phyloP scores from a whole-genome alignment of 2,113 vertebrate genomes.

The Delphinapterus leucas region DNA sequence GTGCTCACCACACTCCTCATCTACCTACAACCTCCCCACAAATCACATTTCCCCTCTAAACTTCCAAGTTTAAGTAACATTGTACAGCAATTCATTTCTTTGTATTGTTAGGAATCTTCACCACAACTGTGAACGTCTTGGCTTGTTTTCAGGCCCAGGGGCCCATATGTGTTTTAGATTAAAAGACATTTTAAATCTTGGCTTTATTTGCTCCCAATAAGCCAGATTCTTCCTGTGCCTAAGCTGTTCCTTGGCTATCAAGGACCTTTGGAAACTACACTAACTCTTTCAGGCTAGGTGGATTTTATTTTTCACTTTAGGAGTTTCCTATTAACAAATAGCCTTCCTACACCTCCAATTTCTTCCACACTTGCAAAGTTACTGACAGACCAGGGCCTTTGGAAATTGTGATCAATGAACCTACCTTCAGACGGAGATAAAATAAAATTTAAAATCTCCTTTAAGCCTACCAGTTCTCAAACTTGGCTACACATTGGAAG shows the following conservation, averaged over 20 bases:
- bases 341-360: not conserved
- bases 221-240: not conserved
- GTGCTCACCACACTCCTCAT: not conserved
- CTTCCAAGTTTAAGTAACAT: not conserved
- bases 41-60: not conserved
- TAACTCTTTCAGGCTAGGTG: not conserved
- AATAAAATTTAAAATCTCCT: not conserved
- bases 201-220: not conserved
- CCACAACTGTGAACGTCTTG: not conserved
- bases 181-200: conserved; percentile 18
- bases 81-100: not conserved
- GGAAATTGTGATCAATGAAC: not conserved
- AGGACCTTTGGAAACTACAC: conserved; percentile 2
- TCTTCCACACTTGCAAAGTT: not conserved
- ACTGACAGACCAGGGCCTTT: not conserved
- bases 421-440: conserved; percentile 4
- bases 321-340: not conserved
- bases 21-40: not conserved
- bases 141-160: not conserved
- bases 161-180: not conserved
- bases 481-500: not conserved
- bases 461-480: not conserved
- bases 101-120: not conserved
- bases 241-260: not conserved
- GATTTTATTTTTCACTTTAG: not conserved